Evolutionary conservation across 2,797 vertebrate species (phyloP).

Genomic region (Chaenodraco wilsoni): DNA sequence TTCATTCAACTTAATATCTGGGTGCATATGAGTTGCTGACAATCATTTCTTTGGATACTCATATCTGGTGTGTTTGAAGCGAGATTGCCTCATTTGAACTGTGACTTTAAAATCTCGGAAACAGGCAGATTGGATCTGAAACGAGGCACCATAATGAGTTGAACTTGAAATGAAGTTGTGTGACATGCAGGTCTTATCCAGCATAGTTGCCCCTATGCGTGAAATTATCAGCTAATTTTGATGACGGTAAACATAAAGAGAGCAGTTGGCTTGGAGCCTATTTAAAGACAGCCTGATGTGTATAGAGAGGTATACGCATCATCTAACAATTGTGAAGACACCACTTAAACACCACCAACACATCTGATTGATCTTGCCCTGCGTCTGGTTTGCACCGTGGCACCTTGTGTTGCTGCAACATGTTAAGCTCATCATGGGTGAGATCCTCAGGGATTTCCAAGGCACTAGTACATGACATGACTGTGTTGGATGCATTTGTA

Average conservation of each 20-base stretch:
- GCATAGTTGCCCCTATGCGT: slow-evolving; percentile 7
- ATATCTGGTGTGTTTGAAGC: slow-evolving; percentile 32
- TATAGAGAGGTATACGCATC: slow-evolving; percentile 3
- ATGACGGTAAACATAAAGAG: not conserved
- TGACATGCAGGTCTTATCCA: not conserved
- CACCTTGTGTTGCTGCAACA: slow-evolving; percentile 59
- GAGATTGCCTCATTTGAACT: slow-evolving; percentile 40
- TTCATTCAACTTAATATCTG: slow-evolving; percentile 40
- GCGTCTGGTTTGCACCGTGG: slow-evolving; percentile 55
- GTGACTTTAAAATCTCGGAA: slow-evolving; percentile 22
- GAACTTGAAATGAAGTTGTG: slow-evolving; percentile 14
- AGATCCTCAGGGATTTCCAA: slow-evolving; percentile 61
- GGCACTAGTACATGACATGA: slow-evolving; percentile 42
- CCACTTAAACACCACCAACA: slow-evolving; percentile 45
- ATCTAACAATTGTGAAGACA: slow-evolving; percentile 24
- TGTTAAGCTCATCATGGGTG: slow-evolving; percentile 43
- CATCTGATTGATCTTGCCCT: slow-evolving; percentile 48
- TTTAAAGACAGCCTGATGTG: slow-evolving; percentile 13
- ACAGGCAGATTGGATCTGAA: slow-evolving; percentile 31
- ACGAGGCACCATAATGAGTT: slow-evolving; percentile 7
- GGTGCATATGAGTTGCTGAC: slow-evolving; percentile 28
- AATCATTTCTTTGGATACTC: slow-evolving; percentile 24
- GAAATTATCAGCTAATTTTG: not conserved
- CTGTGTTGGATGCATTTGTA: slow-evolving; percentile 49
- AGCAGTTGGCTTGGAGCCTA: not conserved